Evolutionary conservation across 2,888 invertebrate species (phyloP), one percentile per base, ranked within the genome.

Genomic region (Epicampocera succincta): DNA sequence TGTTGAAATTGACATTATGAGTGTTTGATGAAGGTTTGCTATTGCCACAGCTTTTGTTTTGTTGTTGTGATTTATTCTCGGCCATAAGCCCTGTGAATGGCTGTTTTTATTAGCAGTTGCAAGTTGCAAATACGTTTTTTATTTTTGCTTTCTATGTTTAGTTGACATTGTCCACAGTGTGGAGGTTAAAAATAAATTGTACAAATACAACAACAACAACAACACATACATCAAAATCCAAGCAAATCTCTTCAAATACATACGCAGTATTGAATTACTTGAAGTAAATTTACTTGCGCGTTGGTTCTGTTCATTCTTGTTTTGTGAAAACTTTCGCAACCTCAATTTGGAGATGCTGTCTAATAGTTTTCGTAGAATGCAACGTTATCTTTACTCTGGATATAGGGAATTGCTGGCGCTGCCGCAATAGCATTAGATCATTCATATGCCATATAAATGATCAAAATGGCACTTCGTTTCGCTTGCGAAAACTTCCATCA

Each of bases 131-230:
- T 63, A 48, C 21, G 48, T 63, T 58, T 66, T 48, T 3, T 17
- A 6, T 66, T 58, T n/a, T n/a, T n/a, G n/a, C n/a, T n/a, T n/a
- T n/a, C n/a, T n/a, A n/a, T n/a, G n/a, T 48, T 50, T 60, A 60
- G 42, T 52, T 81, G 77, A 81, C 81, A 81, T 77, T 81, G 81
- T 73, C 63, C 68, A 73, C 63, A 13, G 33, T 38, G 56, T 63
- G 72, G 68, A 77, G 73, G 72, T 81, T 81, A 68, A 13, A 73
- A 46, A 52, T 1, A 33, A 29, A 29, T 29, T 6, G 29, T 29
- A 3, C 9, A 44, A 61, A 38, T n/a, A n/a, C n/a, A n/a, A n/a
- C n/a, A 63, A 48, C n/a, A 33, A 11, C 44, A 46, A n/a, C 29
- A 17, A 29, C 29, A 40, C 66, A 21, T 42, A 29, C 60, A 50